phyloP scores from a whole-genome alignment of 2,797 vertebrate genomes.

The Amniataba percoides region DNA sequence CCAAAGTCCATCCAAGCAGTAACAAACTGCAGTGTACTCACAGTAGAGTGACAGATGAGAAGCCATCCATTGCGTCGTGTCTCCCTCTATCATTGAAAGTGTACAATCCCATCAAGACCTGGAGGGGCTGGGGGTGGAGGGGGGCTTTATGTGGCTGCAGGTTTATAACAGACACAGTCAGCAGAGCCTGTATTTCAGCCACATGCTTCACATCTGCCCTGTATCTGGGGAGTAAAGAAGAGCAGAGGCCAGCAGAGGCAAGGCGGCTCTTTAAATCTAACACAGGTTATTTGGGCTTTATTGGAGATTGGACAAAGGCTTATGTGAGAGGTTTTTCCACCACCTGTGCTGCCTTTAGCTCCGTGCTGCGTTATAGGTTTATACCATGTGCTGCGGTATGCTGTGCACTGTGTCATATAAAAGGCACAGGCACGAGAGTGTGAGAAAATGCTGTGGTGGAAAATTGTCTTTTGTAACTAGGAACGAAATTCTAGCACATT shows the following conservation, averaged over 20 bases:
- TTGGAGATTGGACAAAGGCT: slow-evolving; percentile 58
- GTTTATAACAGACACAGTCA: slow-evolving; percentile 36
- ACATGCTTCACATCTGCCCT: slow-evolving; percentile 39
- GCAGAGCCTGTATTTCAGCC: slow-evolving; percentile 40
- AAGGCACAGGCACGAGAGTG: slow-evolving; percentile 34
- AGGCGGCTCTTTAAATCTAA: slow-evolving; percentile 63
- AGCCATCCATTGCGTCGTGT: slow-evolving; percentile 45
- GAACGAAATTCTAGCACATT: slow-evolving; percentile 30
- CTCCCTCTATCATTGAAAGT: slow-evolving; percentile 60
- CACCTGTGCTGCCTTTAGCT: slow-evolving; percentile 25
- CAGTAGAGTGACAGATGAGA: slow-evolving; percentile 48
- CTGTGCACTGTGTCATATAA: slow-evolving; percentile 16
- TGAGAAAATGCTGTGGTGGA: slow-evolving; percentile 15
- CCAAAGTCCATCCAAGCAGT: not conserved
- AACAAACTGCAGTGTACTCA: slow-evolving; percentile 31
- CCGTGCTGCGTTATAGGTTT: slow-evolving; percentile 38
- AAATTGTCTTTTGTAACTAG: slow-evolving; percentile 31
- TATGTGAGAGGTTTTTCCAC: slow-evolving; percentile 45
- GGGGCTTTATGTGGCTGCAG: slow-evolving; percentile 14
- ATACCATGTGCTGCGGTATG: slow-evolving; percentile 18
- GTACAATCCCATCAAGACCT: slow-evolving; percentile 54
- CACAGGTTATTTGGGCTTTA: slow-evolving; percentile 65
- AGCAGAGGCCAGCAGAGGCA: slow-evolving; percentile 49
- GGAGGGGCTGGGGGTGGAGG: not conserved
- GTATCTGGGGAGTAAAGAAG: slow-evolving; percentile 45